Evolutionary conservation across 2,797 vertebrate species (phyloP).

Genomic region (Orestias chungarensis): DNA sequence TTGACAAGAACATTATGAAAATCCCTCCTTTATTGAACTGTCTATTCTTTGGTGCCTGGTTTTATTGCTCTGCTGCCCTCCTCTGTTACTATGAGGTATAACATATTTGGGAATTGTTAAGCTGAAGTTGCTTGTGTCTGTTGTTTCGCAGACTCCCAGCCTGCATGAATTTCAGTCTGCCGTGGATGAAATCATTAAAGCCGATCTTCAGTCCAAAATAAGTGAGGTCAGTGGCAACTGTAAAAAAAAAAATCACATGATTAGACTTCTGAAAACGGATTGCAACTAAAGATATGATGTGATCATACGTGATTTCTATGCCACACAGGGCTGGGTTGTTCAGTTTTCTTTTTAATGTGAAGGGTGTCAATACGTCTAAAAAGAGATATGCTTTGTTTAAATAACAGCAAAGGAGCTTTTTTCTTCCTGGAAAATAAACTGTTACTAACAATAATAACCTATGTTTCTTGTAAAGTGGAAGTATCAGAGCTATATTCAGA

Average conservation of each 20-base stretch:
- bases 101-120: neutral
- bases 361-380: neutral
- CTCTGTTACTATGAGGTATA: slow-evolving; percentile 27
- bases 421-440: no score
- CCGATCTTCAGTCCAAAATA: slow-evolving; percentile 57
- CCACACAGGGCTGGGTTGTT: neutral
- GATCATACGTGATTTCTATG: neutral
- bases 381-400: neutral
- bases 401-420: no score
- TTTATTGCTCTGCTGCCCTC: slow-evolving; percentile 46
- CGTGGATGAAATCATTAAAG: slow-evolving; percentile 52
- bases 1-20: neutral
- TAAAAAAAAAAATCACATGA: neutral
- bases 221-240: slow-evolving; percentile 57
- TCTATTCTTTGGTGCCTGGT: neutral
- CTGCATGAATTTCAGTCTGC: slow-evolving; percentile 50
- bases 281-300: slow-evolving; percentile 19
- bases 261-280: neutral
- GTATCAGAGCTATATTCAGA: neutral
- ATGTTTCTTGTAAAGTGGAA: neutral
- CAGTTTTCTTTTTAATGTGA: neutral
- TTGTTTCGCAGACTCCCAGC: slow-evolving; percentile 47
- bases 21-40: neutral
- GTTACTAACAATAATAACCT: no score
- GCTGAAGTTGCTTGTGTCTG: neutral